phyloP scores from a whole-genome alignment of 2,113 vertebrate genomes.

The Osmerus eperlanus region DNA sequence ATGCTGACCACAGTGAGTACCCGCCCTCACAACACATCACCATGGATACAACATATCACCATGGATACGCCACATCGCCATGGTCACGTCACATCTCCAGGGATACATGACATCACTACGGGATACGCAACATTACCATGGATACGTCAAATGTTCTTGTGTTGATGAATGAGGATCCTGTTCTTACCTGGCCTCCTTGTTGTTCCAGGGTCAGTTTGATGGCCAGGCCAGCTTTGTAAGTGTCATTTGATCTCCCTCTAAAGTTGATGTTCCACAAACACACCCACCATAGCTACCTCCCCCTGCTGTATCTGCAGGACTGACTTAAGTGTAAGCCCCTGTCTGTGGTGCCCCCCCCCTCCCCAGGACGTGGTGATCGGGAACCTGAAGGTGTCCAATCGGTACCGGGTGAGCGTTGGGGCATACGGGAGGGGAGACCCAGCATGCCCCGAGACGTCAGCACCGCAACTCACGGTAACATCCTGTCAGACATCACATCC shows the following conservation, averaged over 20 bases:
- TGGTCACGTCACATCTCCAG: too few species aligned
- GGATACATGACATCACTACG: too few species aligned
- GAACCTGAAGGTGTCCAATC: constrained; percentile 79
- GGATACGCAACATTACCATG: too few species aligned
- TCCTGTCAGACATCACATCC: too few species aligned
- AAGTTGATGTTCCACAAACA: not conserved
- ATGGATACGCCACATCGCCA: too few species aligned
- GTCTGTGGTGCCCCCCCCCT: not conserved
- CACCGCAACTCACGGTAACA: constrained; percentile 84
- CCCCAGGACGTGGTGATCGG: constrained; percentile 81
- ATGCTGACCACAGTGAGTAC: constrained; percentile 77
- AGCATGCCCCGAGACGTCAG: constrained; percentile 82
- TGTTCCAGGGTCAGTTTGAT: constrained; percentile 74
- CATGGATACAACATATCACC: too few species aligned
- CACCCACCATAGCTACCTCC: not conserved
- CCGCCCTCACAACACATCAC: not conserved
- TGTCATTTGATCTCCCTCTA: constrained; percentile 35
- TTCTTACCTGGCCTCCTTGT: constrained; percentile 19
- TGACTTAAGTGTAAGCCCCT: too few species aligned
- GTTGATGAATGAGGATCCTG: not conserved
- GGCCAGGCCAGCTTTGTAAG: constrained; percentile 84
- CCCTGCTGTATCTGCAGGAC: too few species aligned
- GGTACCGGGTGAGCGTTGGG: constrained; percentile 82
- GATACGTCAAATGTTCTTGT: not conserved
- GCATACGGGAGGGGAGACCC: constrained; percentile 83